Base-by-base conservation (phyloP, 2,888 invertebrate species). In the Chymomyza procnemis region DNA sequence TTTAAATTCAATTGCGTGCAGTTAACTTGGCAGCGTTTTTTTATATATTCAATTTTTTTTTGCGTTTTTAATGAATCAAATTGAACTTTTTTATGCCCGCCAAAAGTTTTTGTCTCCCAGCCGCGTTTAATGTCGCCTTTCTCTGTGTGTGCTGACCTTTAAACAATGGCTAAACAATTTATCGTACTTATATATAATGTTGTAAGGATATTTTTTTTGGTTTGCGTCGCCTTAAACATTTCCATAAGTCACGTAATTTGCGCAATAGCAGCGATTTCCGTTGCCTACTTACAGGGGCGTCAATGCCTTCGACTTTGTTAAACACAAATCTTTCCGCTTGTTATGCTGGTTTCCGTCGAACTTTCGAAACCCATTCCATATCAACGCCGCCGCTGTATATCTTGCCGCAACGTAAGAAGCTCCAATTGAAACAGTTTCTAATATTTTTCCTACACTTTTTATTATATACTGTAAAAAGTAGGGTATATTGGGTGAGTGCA, bases 321-420 rank as follows among this genome's bases (percentile, higher is more conserved):
- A 41, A 81, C 75, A 77, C 79, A 80, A 82, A 87, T 86, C 88
- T 85, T 86, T 83, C 87, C 80, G 83, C 79, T 84, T 86, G 87
- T 88, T 86, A 86, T 85, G 75, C 75, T 64, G 78, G 74, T 73
- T 84, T 86, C 77, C 85, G 74, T 61, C 76, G 59, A 80, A 80
- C 79, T 80, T 85, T 77, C 52, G 61, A 18, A 8, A 1, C 34
- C 12, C 2, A 9, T 12, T 12, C 1, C 82, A 78, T 67, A 75
- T 72, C 59, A 19, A 34, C 21, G 54, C 34, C 70, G 69, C 52
- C 21, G 26, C 26, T 26, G 3, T 26, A 26, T 4, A n/a, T n/a
- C n/a, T 8, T 26, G 8, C 26, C 26, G 4, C 26, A 26, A 2
- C 34, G 3, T 59, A 12, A 19, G 4, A 47, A 46, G 21, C 41